Evolutionary conservation across 2,888 invertebrate species (phyloP), one percentile per base, ranked within the genome.

Genomic region (Silvanus unidentatus): DNA sequence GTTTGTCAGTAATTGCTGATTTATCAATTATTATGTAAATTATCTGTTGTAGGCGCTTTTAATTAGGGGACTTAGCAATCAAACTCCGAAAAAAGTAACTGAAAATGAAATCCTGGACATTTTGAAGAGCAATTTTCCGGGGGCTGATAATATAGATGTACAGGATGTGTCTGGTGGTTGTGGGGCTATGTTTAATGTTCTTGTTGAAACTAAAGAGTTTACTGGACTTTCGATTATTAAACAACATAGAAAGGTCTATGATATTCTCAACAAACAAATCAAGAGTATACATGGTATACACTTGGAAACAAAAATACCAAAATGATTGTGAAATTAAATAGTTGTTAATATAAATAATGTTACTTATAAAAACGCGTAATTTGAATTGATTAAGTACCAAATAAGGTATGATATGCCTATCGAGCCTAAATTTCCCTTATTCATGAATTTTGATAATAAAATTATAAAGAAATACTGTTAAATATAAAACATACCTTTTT

Each of bases 241-340:
- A 62, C 88, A 88, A 62, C 88, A 88, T 64, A 75, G 81, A 53
- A 66, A 85, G 22, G 82, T 88, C 4, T 88, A 84, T 32, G 80
- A 85, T 52, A 78, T 79, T 3, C 73, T 91, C 32, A 84, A 84
- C 63, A 78, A 78, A 55, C 84, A 90, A 72, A 89, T 91, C 50
- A 84, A 84, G 58, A 79, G 81, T 60, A 89, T 90, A 84, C 91
- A 91, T 66, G 91, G 90, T 6, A 74, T 91, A 42, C 77, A 88
- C 51, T 87, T 91, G 58, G 78, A 82, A 54, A 90, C 90, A 0
- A 75, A 77, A 45, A 71, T 52, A 3, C 32, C 32, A 12, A 32
- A 32, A 9, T 22, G 8, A 22, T 22, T 22, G 3, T 22, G 22
- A 5, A 5, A 22, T 22, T 22, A 22, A 22, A 22, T 22, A 22